Base-by-base conservation (phyloP, 2,888 invertebrate species). In the Leptopilina syphax region DNA sequence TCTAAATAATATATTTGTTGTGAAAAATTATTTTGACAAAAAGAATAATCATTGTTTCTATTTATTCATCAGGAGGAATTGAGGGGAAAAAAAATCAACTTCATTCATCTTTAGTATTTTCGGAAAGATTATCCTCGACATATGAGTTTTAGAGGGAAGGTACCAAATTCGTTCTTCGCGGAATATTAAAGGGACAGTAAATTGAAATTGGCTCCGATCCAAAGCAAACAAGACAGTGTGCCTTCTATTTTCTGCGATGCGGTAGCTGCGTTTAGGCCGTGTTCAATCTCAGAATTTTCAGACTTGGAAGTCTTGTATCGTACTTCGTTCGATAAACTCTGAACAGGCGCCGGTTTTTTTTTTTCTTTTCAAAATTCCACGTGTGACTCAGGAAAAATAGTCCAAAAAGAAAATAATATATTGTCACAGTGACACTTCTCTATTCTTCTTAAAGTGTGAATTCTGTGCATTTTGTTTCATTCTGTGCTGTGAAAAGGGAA, bases 211-310 rank as follows among this genome's bases (percentile, higher is more conserved):
- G 90, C 88, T 18, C 18, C 50, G 34, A 44, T 88, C 90, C 90
- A 89, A 82, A 79, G 89, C 90, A 89, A 82, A 77, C 66, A 79
- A 79, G 77, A 84, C 80, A 79, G 84, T 80, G 84, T 80, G 84
- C 83, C 84, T 88, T 88, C 90, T 89, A 90, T 90, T 90, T 90
- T 88, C 87, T 87, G 87, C 88, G 82, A 80, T 83, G 85, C 79
- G 80, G 83, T 84, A 79, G 81, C 80, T 78, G 78, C 76, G 80
- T 80, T 82, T 83, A 81, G 80, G 82, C 79, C 73, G 80, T 82
- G 81, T 78, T 76, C 80, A 63, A 80, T 63, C 79, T 80, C 79
- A 44, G 44, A 44, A 44, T 44, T 8, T 34, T 44, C 44, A 70
- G 81, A 81, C 44, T 79, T 77, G 65, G 78, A 50, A 34, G 27